Evolutionary conservation across 2,888 invertebrate species (phyloP).

Genomic region (Stenodera caucasica): DNA sequence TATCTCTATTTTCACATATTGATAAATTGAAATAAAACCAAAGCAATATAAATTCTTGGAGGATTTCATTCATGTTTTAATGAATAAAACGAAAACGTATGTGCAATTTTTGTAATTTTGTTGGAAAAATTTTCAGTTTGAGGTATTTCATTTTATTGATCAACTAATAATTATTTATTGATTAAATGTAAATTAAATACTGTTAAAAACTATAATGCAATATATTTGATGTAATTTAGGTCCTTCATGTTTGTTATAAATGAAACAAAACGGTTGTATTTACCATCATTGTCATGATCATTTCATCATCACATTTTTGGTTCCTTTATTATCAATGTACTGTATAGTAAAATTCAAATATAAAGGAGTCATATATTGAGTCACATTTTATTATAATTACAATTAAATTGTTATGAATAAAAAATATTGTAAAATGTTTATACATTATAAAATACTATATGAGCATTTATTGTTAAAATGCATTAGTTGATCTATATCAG

Average conservation of each 20-base stretch:
- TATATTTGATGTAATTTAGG: slow-evolving; percentile 20
- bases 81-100: slow-evolving; percentile 18
- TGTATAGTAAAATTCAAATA: not conserved
- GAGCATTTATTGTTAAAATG: slow-evolving; percentile 38
- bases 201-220: slow-evolving; percentile 13
- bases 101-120: slow-evolving; percentile 20
- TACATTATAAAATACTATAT: not conserved
- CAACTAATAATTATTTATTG: slow-evolving; percentile 15
- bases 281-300: slow-evolving; percentile 15
- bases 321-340: slow-evolving; percentile 9
- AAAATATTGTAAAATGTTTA: slow-evolving; percentile 20
- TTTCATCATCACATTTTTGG: slow-evolving; percentile 22
- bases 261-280: not conserved
- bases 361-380: slow-evolving; percentile 5
- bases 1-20: slow-evolving; percentile 6
- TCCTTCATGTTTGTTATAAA: slow-evolving; percentile 12
- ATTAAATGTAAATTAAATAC: not conserved
- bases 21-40: slow-evolving; percentile 25
- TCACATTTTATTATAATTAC: slow-evolving; percentile 10
- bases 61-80: not conserved
- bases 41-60: slow-evolving; percentile 36
- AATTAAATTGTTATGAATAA: slow-evolving; percentile 24
- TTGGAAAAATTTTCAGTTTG: slow-evolving; percentile 16
- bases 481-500: slow-evolving; percentile 27
- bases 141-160: slow-evolving; percentile 17